phyloP scores from a whole-genome alignment of 2,113 vertebrate species.

The Pomatorhinus ruficollis region DNA sequence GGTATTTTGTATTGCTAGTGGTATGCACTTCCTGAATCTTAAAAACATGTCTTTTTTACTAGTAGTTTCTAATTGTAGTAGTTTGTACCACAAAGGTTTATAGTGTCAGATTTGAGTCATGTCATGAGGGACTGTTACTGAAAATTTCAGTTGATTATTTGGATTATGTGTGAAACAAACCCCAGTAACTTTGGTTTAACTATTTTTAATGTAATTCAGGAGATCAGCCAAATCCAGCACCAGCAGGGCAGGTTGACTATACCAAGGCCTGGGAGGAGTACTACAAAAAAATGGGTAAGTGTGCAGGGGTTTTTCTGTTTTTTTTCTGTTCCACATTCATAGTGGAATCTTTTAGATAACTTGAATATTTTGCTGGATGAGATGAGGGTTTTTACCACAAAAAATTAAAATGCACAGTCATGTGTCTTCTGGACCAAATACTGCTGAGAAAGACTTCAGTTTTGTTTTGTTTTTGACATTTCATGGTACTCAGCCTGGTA shows the following conservation, averaged over 20 bases:
- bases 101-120: not conserved
- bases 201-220: slow-evolving; percentile 72
- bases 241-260: slow-evolving; percentile 98
- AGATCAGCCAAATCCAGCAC: slow-evolving; percentile 96
- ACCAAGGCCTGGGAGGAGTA: slow-evolving; percentile 99
- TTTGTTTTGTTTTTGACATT: not conserved
- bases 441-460: not conserved
- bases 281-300: slow-evolving; percentile 99
- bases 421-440: not conserved
- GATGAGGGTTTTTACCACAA: accelerated
- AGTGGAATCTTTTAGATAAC: not conserved
- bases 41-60: not conserved
- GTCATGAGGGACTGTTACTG: not conserved
- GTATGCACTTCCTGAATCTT: not conserved
- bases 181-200: not conserved
- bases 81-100: not conserved
- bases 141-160: not conserved
- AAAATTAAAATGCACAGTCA: not conserved
- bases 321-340: not conserved
- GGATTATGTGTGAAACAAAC: not conserved
- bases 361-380: accelerated
- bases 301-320: not conserved
- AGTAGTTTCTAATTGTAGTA: not conserved
- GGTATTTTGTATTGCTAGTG: not conserved
- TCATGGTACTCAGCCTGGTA: not conserved